These are phyloP conservation scores for Actinemys pallida DNA, from an alignment of 2,113 vertebrate genomes.

Conservation along the genomic window DNA sequence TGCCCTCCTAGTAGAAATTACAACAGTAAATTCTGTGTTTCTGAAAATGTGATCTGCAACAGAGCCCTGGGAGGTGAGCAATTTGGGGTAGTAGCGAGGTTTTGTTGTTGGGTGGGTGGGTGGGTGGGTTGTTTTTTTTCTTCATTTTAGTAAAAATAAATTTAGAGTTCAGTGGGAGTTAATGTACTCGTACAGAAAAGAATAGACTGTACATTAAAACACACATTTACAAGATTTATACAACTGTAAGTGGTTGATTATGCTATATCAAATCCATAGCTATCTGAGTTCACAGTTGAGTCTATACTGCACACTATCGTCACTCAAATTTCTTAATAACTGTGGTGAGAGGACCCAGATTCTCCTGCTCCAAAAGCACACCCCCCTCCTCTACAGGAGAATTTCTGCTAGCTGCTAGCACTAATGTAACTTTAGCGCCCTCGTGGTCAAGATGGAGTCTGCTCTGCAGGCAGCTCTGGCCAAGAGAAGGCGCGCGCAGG, in stretches of 20 bases:
- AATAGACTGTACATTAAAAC: background rate
- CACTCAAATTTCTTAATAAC: background rate
- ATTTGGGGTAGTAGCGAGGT: background rate
- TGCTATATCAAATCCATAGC: background rate
- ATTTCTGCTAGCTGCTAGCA: background rate
- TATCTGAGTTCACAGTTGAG: background rate
- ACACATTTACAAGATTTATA: background rate
- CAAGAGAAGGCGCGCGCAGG: no score
- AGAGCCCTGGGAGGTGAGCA: background rate
- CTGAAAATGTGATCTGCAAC: slow-evolving; percentile 18
- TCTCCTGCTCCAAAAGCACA: background rate
- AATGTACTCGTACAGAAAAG: background rate
- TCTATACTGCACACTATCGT: background rate
- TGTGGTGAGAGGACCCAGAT: background rate
- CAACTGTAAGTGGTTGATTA: background rate
- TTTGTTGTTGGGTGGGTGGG: background rate
- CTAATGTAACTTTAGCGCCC: no score
- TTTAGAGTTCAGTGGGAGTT: background rate
- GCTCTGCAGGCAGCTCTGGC: no score
- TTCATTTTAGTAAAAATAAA: background rate
- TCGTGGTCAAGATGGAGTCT: no score
- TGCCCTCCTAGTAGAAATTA: background rate
- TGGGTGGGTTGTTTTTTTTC: background rate
- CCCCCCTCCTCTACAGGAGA: rapidly evolving
- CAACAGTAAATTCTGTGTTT: slow-evolving; percentile 6